Percentiles rank a stretch among this genome's conserved stretches.
phyloP scores from a whole-genome alignment of 1,140 invertebrate genomes.

The Trichonephila clavipes region DNA sequence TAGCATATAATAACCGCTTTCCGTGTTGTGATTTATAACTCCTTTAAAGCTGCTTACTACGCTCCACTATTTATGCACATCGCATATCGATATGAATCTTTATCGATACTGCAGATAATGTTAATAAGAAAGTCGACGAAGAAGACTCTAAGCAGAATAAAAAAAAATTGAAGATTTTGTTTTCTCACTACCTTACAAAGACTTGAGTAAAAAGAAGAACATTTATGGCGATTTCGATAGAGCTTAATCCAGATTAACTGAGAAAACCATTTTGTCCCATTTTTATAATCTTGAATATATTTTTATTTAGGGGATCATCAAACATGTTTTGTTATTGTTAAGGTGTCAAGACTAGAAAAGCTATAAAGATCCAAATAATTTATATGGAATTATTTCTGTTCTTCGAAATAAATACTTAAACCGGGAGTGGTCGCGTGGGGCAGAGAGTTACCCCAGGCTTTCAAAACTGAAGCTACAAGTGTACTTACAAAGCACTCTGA shows the following conservation, averaged over 20 bases:
- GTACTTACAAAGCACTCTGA: too few relatives aligned
- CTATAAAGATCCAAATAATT: too few relatives aligned
- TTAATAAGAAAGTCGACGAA: conserved; percentile 55
- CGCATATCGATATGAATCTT: conserved; percentile 60
- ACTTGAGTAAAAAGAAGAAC: neutral
- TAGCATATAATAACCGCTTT: conserved; percentile 66
- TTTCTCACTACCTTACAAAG: neutral
- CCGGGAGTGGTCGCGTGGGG: too few relatives aligned
- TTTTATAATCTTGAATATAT: conserved; percentile 5
- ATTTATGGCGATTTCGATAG: conserved; percentile 6
- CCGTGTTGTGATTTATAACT: conserved; percentile 59
- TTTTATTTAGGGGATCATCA: conserved; percentile 35
- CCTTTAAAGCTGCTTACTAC: conserved; percentile 46
- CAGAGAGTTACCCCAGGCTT: too few relatives aligned
- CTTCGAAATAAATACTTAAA: too few relatives aligned
- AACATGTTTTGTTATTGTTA: conserved; percentile 4
- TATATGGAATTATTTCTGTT: too few relatives aligned
- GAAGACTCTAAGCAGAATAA: neutral
- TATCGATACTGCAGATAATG: conserved; percentile 54
- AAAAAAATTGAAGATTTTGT: conserved; percentile 11
- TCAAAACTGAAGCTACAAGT: too few relatives aligned
- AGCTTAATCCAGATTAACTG: conserved; percentile 40
- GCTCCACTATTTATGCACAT: conserved; percentile 32
- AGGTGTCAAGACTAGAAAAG: neutral
- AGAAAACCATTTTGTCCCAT: neutral